Percentiles rank a stretch among this genome's conserved stretches.
Evolutionary conservation across 2,113 vertebrate genomes (phyloP).

Genomic region (Pandion haliaetus): DNA sequence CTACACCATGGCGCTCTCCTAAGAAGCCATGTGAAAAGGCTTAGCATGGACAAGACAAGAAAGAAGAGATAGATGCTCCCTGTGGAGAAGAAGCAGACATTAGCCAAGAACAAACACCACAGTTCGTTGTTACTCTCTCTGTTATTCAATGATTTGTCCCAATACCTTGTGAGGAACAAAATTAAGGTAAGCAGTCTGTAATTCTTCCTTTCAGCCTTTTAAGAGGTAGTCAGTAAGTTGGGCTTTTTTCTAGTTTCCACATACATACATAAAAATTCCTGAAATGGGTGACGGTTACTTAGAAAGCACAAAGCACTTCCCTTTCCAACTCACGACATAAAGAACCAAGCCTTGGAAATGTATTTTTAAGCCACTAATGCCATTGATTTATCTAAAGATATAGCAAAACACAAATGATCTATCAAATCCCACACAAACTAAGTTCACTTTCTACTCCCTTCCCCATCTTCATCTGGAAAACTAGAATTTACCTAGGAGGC

Average conservation of each 20-base stretch:
- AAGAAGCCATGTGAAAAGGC: background rate
- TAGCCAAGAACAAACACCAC: background rate
- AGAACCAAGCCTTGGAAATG: background rate
- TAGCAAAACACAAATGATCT: background rate
- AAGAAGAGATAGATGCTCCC: background rate
- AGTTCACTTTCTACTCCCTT: background rate
- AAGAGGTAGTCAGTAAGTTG: background rate
- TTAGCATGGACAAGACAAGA: background rate
- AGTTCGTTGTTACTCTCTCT: background rate
- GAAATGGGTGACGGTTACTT: background rate
- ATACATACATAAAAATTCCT: background rate
- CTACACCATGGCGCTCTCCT: accelerated
- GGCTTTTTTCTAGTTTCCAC: background rate
- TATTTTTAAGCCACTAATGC: background rate
- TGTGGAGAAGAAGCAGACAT: background rate
- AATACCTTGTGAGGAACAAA: background rate
- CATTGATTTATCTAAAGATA: background rate
- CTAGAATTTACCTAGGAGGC: background rate
- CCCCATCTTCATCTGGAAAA: background rate
- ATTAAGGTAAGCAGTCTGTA: background rate
- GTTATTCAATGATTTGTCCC: background rate
- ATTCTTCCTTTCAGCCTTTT: background rate
- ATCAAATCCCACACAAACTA: background rate
- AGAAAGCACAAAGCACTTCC: background rate
- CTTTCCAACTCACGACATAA: background rate